Evolutionary conservation across 2,888 invertebrate genomes (phyloP), one percentile per base, ranked within the genome.

Genomic region (Corythucha ciliata): DNA sequence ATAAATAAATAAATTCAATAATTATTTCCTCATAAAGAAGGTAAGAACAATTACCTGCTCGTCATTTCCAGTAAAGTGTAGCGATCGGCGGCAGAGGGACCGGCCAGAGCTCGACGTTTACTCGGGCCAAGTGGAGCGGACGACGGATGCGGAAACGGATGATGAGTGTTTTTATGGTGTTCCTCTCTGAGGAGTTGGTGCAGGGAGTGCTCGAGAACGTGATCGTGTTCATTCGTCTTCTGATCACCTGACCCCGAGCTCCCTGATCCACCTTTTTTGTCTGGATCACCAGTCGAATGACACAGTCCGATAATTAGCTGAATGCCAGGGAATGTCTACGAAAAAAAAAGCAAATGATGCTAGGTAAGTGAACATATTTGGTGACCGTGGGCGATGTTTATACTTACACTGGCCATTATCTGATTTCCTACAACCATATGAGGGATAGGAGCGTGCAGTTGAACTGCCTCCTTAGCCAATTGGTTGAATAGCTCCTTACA

Each of bases 371-470:
- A n/a, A n/a, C n/a, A n/a, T n/a, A n/a, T n/a, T n/a, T n/a, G n/a
- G 12, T 29, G 29, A 37, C 8, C 10, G 14, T 16, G 8, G 14
- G 14, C 14, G 8, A 8, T 52, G 22, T 32, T 39, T 22, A 20
- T 39, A 67, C 69, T 69, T 67, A 91, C 86, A 20, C 93, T 92
- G 3, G 92, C 91, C 74, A 93, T 88, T 57, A 96, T 94, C 70
- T 94, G 92, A 70, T 94, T 94, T 40, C 93, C 93, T 33, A 94
- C 91, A 6, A 96, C 94, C 77, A 96, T 87, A 64, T 94, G 94
- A 0, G 94, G 94, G 65, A 94, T 91, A 0, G 88, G 84, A 0
- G 91, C 87, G 63, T 91, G 88, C 3, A 92, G 70, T 65, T 92
- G 91, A 4, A 94, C 92, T 0, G 96, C 94, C 68, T 96, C 96